Evolutionary conservation across 1,140 invertebrate genomes (phyloP).

Genomic region (Calliopsis andreniformis): DNA sequence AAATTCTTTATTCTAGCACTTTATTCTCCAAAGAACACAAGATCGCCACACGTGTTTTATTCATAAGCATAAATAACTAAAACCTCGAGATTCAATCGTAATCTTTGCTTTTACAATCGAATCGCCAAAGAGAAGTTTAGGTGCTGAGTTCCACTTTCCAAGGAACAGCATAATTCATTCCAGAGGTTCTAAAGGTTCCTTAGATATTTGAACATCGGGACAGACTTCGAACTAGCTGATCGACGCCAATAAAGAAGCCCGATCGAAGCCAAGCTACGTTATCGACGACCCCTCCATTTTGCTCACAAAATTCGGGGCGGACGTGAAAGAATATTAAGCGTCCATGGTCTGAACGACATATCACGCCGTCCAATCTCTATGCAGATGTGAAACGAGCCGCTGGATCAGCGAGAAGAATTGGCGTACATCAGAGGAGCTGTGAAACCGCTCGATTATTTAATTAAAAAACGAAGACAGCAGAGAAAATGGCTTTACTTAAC

Average conservation of each 20-base stretch:
- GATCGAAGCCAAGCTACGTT: slow-evolving; percentile 15
- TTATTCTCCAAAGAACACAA: no score
- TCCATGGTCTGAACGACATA: slow-evolving; percentile 27
- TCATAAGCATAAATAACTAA: background rate
- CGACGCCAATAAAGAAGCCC: slow-evolving; percentile 21
- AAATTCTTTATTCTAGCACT: no score
- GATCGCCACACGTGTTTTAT: no score
- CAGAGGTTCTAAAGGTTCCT: background rate
- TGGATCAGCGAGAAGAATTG: no score
- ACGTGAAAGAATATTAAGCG: slow-evolving; percentile 55
- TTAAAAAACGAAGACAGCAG: background rate
- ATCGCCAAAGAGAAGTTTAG: background rate
- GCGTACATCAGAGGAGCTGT: background rate
- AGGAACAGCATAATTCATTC: slow-evolving; percentile 9
- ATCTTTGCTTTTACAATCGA: background rate
- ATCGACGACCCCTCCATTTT: slow-evolving; percentile 16
- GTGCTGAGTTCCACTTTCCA: background rate
- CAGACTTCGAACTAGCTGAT: slow-evolving; percentile 1
- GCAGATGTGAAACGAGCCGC: slow-evolving; percentile 55
- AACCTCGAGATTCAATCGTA: background rate
- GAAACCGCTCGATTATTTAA: background rate
- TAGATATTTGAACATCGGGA: background rate
- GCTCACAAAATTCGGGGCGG: background rate
- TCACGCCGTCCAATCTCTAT: slow-evolving; percentile 66
- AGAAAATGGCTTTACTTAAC: background rate